These are phyloP conservation scores for Crotalus helleri DNA, from an alignment of 2,113 vertebrate species.

Conservation along the genomic window DNA sequence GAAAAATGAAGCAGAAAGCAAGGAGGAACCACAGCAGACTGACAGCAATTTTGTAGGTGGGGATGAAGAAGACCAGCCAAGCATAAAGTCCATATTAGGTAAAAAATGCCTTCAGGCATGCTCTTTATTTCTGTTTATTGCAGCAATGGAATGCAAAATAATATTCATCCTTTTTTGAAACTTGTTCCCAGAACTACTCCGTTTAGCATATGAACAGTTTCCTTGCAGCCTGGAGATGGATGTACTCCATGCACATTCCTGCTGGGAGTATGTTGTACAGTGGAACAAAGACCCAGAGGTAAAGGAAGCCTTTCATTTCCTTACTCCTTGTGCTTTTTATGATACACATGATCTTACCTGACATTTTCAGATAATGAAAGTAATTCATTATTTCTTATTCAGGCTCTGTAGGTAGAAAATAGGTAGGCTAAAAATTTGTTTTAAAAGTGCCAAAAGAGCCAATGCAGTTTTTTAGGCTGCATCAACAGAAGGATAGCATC, in stretches of 20 bases:
- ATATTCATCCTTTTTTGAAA: conserved; percentile 11
- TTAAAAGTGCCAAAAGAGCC: background rate
- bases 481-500: background rate
- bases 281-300: conserved; percentile 99
- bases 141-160: background rate
- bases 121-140: background rate
- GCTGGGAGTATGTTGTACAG: conserved; percentile 96
- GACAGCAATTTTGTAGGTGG: conserved; percentile 32
- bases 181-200: conserved; percentile 77
- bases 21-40: conserved; percentile 53
- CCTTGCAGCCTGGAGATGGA: conserved; percentile 90
- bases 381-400: background rate
- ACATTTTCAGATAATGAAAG: background rate
- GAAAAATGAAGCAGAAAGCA: conserved; percentile 51
- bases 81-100: conserved; percentile 68
- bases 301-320: conserved; percentile 8
- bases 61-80: conserved; percentile 46
- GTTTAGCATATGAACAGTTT: conserved; percentile 81
- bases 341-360: background rate
- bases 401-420: background rate
- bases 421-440: background rate
- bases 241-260: conserved; percentile 89
- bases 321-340: background rate
- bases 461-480: background rate
- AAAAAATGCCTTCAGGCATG: background rate